Conservation (phyloP, 1,140 invertebrate genomes). For the Drosophila pallidifrons region DNA sequence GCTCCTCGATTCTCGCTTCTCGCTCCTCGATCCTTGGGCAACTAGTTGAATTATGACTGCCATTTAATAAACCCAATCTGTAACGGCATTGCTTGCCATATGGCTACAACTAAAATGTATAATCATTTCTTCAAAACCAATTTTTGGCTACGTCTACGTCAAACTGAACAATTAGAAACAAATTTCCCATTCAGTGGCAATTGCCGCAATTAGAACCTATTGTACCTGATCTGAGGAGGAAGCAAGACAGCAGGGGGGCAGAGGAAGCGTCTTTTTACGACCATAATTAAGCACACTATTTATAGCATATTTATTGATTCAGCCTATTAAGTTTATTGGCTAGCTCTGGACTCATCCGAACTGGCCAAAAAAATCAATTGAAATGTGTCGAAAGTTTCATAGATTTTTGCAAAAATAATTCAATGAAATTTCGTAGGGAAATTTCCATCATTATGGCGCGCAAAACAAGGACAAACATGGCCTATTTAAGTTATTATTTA, state of each 20-base stretch:
- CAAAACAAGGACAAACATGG: neutral
- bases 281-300: slow-evolving; percentile 49
- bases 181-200: slow-evolving; percentile 31
- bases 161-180: slow-evolving; percentile 48
- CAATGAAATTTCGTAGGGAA: slow-evolving; percentile 41
- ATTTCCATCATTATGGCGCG: neutral
- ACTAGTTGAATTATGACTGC: slow-evolving; percentile 32
- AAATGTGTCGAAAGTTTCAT: slow-evolving; percentile 5
- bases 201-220: slow-evolving; percentile 60
- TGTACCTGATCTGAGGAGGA: slow-evolving; percentile 38
- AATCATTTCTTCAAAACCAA: slow-evolving; percentile 36
- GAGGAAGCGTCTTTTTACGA: slow-evolving; percentile 10
- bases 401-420: slow-evolving; percentile 36
- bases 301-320: slow-evolving; percentile 63
- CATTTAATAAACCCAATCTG: slow-evolving; percentile 37
- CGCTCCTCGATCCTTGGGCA: neutral
- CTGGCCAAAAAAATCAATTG: neutral
- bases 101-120: slow-evolving; percentile 28
- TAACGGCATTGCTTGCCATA: slow-evolving; percentile 47
- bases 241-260: neutral
- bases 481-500: slow-evolving; percentile 12
- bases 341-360: neutral
- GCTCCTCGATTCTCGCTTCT: too few species aligned
- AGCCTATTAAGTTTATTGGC: slow-evolving; percentile 32
- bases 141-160: slow-evolving; percentile 11